These are phyloP conservation scores for Phengaris arion DNA, from an alignment of 2,888 invertebrate species.

Conservation along the genomic window DNA sequence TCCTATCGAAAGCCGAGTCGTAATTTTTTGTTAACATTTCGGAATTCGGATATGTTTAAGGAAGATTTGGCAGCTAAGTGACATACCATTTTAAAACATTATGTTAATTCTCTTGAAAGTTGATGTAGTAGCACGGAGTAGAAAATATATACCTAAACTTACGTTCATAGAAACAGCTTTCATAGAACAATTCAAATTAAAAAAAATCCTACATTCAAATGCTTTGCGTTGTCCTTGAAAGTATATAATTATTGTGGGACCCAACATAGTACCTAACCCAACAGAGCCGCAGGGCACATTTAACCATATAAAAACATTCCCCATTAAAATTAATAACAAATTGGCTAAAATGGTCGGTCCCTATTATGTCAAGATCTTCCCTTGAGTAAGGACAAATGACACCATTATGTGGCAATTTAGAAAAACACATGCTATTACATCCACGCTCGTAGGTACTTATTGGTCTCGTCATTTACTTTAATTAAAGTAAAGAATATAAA, in stretches of 20 bases:
- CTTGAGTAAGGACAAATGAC: not conserved
- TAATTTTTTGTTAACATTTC: too few relatives aligned
- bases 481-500: not conserved
- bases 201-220: not conserved
- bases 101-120: too few relatives aligned
- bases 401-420: slow-evolving; percentile 18
- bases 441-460: not conserved
- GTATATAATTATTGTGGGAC: not conserved
- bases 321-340: slow-evolving; percentile 4
- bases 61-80: too few relatives aligned
- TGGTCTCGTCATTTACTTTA: not conserved
- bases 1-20: too few relatives aligned
- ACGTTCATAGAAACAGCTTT: too few relatives aligned
- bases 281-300: not conserved
- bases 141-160: too few relatives aligned
- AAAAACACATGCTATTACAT: slow-evolving; percentile 7
- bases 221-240: not conserved
- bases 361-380: slow-evolving; percentile 19
- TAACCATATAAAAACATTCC: not conserved
- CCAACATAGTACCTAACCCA: not conserved
- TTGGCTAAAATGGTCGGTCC: slow-evolving; percentile 1
- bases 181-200: too few relatives aligned
- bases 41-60: too few relatives aligned
- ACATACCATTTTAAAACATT: too few relatives aligned
- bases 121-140: too few relatives aligned